Conservation (phyloP, 2,888 invertebrate species). For the Drosophila differens region DNA sequence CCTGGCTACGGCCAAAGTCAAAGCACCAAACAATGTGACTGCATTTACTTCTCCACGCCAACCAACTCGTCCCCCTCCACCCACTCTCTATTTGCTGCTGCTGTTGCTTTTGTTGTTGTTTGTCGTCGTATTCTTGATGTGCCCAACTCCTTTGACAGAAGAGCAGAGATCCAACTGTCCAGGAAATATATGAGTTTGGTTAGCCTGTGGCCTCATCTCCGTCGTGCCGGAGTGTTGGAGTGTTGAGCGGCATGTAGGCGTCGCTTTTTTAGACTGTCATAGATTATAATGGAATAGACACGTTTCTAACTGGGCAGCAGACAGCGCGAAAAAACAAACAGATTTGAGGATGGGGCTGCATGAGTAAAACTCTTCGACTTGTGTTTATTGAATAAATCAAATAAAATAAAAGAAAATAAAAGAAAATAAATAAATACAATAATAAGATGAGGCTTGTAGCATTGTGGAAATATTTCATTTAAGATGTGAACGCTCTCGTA, state of each 20-base stretch:
- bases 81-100: too few relatives aligned
- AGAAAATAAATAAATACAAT: background rate
- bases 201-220: constrained; percentile 47
- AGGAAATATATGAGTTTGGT: constrained; percentile 61
- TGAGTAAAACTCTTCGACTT: background rate
- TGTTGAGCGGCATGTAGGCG: constrained; percentile 18
- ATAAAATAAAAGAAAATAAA: background rate
- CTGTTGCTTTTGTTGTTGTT: background rate
- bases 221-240: background rate
- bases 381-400: background rate
- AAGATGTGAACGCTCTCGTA: too few relatives aligned
- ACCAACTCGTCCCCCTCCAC: too few relatives aligned
- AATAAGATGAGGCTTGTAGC: background rate
- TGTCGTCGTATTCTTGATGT: constrained; percentile 12
- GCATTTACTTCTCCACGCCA: constrained; percentile 23
- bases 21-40: constrained; percentile 55
- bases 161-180: constrained; percentile 50
- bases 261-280: constrained; percentile 24
- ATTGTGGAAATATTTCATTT: background rate
- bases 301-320: constrained; percentile 11
- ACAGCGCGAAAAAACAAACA: background rate
- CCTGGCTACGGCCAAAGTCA: constrained; percentile 22
- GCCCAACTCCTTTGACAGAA: constrained; percentile 52
- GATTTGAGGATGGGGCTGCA: background rate
- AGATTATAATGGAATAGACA: constrained; percentile 29